Base-by-base conservation (phyloP, 2,888 invertebrate species). In the Aelia acuminata region DNA sequence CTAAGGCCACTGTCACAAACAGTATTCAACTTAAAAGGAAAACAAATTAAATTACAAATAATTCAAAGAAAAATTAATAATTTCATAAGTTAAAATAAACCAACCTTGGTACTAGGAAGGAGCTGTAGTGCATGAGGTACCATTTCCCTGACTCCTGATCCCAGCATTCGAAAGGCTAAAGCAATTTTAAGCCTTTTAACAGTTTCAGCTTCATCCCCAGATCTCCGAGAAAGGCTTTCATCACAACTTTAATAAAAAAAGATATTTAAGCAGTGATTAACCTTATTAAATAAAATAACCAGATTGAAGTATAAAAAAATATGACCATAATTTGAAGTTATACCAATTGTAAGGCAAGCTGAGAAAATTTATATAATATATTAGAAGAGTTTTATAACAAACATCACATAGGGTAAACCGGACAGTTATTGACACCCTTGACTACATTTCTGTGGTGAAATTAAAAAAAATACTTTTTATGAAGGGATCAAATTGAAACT, bases 1-100 rank as follows among this genome's bases (percentile, higher is more conserved):
- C 97, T 96, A 88, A 97, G 94, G 0, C 97, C 97, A 10, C 95
- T 94, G 43, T 96, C 95, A 91, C 97, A 97, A 0, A 96, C 93
- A 0, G 96, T 96, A 91, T 97, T 96, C 84, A 97, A 93, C 92
- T 92, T 90, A 0, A 88, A 90, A 87, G 63, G 85, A 87, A 87
- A 85, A 85, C 2, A 85, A 50, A 50, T 8, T 39, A n/a, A n/a
- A n/a, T 88, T 88, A 10, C 35, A 47, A 88, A 53, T 10, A 22
- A 50, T 53, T 53, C 85, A 3, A n/a, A 1, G 57, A 26, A 57
- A 57, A 57, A 1, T 26, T 48, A 57, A n/a, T 35, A 50, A 88
- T 63, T 48, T 84, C 31, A 7, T 47, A 31, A n/a, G 3, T 20
- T 31, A 88, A 84, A 3, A 43, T 31, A 20, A 20, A 88, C 50